Conservation (phyloP, 2,888 invertebrate genomes). For the Tenthredo amoena region DNA sequence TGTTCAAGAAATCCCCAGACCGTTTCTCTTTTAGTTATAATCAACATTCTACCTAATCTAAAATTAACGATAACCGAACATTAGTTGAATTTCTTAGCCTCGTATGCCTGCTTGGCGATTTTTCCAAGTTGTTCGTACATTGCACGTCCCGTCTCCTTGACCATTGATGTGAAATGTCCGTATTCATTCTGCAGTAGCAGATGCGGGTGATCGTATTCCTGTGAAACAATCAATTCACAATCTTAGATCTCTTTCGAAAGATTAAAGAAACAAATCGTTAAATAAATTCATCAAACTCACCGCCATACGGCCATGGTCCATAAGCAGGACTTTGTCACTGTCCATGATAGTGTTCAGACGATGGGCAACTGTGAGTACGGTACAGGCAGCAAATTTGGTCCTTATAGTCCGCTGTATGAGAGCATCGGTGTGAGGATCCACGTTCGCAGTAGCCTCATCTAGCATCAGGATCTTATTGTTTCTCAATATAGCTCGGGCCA, state of each 20-base stretch:
- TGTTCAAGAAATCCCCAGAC: not conserved
- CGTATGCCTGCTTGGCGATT: conserved; percentile 79
- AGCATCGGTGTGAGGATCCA: conserved; percentile 89
- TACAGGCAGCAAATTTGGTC: conserved; percentile 87
- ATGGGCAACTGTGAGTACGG: conserved; percentile 93
- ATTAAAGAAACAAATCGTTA: not conserved
- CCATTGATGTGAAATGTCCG: conserved; percentile 81
- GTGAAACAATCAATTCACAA: not conserved
- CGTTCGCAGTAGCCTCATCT: conserved; percentile 93
- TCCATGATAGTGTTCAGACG: conserved; percentile 93
- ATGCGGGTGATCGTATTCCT: conserved; percentile 87
- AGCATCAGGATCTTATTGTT: conserved; percentile 87
- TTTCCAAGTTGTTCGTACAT: conserved; percentile 79
- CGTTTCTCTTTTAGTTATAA: not conserved
- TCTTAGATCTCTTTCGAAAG: not conserved
- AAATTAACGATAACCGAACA: not conserved
- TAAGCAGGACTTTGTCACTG: conserved; percentile 90
- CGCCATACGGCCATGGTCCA: conserved; percentile 87
- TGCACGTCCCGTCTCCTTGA: conserved; percentile 82
- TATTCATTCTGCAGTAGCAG: conserved; percentile 82
- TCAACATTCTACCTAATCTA: not conserved
- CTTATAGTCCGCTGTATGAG: conserved; percentile 90
- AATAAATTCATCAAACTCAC: conserved; percentile 66
- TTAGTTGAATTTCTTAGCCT: conserved; percentile 26
- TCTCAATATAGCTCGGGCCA: conserved; percentile 88